A percentile compares a stretch with the other conserved stretches of the same genome.
Evolutionary conservation across 2,113 vertebrate species (phyloP).

Genomic region (Phyllostomus discolor): DNA sequence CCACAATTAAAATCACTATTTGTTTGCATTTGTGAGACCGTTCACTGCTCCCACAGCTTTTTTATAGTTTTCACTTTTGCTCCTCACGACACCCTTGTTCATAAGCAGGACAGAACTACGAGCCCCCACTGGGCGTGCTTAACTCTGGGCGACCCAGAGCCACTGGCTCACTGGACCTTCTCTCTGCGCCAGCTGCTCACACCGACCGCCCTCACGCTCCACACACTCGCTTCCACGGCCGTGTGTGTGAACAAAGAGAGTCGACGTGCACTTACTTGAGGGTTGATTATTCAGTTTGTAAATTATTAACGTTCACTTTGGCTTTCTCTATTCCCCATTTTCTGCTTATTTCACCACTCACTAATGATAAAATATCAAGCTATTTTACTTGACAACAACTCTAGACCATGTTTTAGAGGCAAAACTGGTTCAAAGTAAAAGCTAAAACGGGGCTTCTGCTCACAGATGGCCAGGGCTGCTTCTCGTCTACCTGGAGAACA

Average conservation of each 20-base stretch:
- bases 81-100: neutral
- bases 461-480: neutral
- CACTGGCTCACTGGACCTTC: neutral
- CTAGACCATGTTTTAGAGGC: neutral
- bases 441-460: neutral
- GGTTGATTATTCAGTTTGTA: neutral
- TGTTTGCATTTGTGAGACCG: neutral
- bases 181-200: neutral
- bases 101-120: neutral
- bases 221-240: neutral
- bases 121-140: neutral
- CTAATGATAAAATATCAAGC: neutral
- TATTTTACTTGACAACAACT: neutral
- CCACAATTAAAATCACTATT: neutral
- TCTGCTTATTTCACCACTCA: neutral
- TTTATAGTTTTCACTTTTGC: neutral
- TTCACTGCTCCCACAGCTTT: neutral
- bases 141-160: neutral
- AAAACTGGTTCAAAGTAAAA: slow-evolving; percentile 5
- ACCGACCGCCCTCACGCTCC: neutral
- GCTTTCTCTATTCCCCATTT: neutral
- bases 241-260: neutral
- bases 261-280: neutral
- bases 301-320: neutral
- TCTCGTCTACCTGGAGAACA: neutral